Evolutionary conservation across 2,797 vertebrate species (phyloP).

Genomic region (Epinephelus malabaricus): DNA sequence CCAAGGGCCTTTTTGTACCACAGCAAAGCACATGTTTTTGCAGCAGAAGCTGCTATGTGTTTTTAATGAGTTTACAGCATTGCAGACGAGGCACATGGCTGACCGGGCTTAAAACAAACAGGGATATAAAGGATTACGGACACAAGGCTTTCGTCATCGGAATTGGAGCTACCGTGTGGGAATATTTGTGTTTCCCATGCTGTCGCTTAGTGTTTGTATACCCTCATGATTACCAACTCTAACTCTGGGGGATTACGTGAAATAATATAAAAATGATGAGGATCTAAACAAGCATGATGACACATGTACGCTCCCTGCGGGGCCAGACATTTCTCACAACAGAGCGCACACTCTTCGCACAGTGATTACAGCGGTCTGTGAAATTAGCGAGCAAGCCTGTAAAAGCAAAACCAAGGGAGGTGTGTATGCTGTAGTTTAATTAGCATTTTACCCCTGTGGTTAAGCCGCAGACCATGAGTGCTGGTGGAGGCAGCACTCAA

Average conservation of each 20-base stretch:
- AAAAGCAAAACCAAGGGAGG: constrained; percentile 71
- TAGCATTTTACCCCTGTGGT: constrained; percentile 78
- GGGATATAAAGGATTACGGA: constrained; percentile 75
- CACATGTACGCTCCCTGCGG: constrained; percentile 40
- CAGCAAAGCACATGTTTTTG: constrained; percentile 34
- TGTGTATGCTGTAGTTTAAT: constrained; percentile 77
- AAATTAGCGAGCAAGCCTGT: constrained; percentile 80
- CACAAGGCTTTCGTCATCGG: constrained; percentile 56
- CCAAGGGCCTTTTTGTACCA: neutral
- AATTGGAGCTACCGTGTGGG: constrained; percentile 69
- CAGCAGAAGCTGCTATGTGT: constrained; percentile 47
- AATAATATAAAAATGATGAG: constrained; percentile 52
- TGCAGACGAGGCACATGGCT: constrained; percentile 64
- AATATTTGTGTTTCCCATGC: constrained; percentile 78
- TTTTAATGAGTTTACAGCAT: constrained; percentile 69
- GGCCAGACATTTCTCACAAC: constrained; percentile 50
- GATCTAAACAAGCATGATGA: constrained; percentile 50
- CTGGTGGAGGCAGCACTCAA: constrained; percentile 54
- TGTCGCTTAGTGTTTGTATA: constrained; percentile 48
- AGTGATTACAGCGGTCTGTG: constrained; percentile 75
- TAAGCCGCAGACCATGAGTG: constrained; percentile 76
- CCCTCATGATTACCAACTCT: constrained; percentile 35
- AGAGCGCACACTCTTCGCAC: constrained; percentile 52
- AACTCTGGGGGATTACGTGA: constrained; percentile 38
- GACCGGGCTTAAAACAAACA: constrained; percentile 78